Evolutionary conservation across 2,888 invertebrate species (phyloP).

Genomic region (Artemia sp.): DNA sequence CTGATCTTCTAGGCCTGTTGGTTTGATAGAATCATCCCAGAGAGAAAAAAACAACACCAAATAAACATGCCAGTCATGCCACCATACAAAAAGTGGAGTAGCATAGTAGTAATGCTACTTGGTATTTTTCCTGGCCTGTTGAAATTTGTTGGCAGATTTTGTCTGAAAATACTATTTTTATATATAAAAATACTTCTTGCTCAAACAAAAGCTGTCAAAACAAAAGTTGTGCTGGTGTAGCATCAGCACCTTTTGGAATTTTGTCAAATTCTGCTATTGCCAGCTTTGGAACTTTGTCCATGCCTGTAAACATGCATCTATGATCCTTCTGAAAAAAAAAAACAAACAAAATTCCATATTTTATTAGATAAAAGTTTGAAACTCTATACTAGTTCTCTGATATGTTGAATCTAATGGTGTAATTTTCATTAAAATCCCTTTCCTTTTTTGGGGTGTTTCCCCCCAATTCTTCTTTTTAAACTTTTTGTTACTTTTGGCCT

Average conservation of each 20-base stretch:
- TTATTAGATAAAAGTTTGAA: too few relatives aligned
- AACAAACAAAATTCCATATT: neutral
- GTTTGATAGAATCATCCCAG: neutral
- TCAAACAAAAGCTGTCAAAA: too few relatives aligned
- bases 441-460: neutral
- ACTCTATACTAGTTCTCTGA: too few relatives aligned
- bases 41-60: neutral
- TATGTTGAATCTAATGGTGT: too few relatives aligned
- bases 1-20: neutral
- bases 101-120: too few relatives aligned
- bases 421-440: neutral
- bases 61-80: neutral
- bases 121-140: too few relatives aligned
- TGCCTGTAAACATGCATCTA: too few relatives aligned
- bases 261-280: neutral
- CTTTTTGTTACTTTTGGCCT: neutral
- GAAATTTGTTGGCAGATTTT: too few relatives aligned
- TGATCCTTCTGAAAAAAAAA: neutral
- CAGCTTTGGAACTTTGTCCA: neutral
- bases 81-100: neutral
- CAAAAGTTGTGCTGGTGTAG: too few relatives aligned
- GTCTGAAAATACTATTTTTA: too few relatives aligned
- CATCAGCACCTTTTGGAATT: neutral
- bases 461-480: neutral
- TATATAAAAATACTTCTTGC: too few relatives aligned